phyloP scores from a whole-genome alignment of 2,888 invertebrate genomes.

The Pycnomerus fuliginosus region DNA sequence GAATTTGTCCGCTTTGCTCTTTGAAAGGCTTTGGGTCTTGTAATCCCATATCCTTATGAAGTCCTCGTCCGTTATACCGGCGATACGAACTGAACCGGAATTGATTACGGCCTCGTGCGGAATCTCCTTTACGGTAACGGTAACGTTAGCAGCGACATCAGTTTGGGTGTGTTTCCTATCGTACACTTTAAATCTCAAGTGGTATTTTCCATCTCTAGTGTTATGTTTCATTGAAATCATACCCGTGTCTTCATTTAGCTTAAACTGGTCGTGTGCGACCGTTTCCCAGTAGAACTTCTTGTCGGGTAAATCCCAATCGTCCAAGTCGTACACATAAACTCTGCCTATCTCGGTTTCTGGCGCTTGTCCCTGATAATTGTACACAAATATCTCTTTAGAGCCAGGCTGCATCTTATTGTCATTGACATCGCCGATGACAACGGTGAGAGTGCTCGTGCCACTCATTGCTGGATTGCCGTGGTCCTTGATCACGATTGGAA shows the following conservation, averaged over 20 bases:
- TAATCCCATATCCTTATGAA: constrained; percentile 95
- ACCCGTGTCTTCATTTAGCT: constrained; percentile 86
- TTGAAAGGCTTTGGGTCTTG: constrained; percentile 77
- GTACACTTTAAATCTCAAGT: constrained; percentile 77
- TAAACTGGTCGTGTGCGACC: constrained; percentile 79
- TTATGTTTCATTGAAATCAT: constrained; percentile 95
- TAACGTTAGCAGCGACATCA: constrained; percentile 94
- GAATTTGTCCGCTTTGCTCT: constrained; percentile 88
- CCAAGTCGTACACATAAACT: constrained; percentile 97
- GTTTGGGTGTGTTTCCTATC: constrained; percentile 94
- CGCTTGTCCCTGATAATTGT: constrained; percentile 76
- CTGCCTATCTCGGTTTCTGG: constrained; percentile 58
- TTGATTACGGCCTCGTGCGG: constrained; percentile 94
- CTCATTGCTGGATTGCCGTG: constrained; percentile 96
- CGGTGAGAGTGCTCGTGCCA: constrained; percentile 92
- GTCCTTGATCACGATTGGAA: constrained; percentile 97
- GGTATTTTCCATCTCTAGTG: constrained; percentile 83
- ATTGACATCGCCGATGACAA: constrained; percentile 96
- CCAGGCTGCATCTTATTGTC: constrained; percentile 99
- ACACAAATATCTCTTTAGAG: constrained; percentile 94
- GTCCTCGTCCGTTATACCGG: constrained; percentile 94
- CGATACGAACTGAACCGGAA: constrained; percentile 90
- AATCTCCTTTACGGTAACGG: constrained; percentile 90
- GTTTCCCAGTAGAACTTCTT: constrained; percentile 96
- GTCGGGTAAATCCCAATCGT: constrained; percentile 98